Conservation (phyloP, 2,888 invertebrate genomes). For the Stenolophus ochropezus region DNA sequence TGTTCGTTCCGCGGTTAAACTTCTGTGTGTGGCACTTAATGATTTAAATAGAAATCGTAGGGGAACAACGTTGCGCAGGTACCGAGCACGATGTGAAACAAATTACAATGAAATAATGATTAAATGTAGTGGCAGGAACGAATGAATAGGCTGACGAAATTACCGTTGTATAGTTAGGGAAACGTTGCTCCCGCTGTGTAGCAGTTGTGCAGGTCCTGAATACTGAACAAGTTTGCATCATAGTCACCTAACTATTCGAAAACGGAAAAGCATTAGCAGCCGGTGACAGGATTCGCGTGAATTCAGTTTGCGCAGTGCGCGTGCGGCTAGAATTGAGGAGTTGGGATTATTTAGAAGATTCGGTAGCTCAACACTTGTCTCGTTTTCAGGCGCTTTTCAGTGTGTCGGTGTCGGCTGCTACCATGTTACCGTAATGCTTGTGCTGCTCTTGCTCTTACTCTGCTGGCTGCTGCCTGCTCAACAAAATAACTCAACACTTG, state of each 20-base stretch:
- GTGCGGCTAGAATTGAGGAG: slow-evolving; percentile 21
- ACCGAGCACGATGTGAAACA: not conserved
- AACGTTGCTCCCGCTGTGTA: not conserved
- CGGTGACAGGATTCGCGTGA: slow-evolving; percentile 13
- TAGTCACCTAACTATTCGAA: slow-evolving; percentile 15
- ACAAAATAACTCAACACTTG: slow-evolving; percentile 51
- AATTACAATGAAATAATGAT: slow-evolving; percentile 15
- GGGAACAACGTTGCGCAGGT: not conserved
- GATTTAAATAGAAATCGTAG: slow-evolving; percentile 25
- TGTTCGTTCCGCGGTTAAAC: slow-evolving; percentile 10
- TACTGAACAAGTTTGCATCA: slow-evolving; percentile 16
- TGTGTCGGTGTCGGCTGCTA: not conserved
- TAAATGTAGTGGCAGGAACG: not conserved
- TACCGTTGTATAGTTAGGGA: slow-evolving; percentile 10
- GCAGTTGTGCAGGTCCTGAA: slow-evolving; percentile 1
- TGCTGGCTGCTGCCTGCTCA: not conserved
- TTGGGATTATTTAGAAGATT: slow-evolving; percentile 14
- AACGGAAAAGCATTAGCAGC: slow-evolving; percentile 15
- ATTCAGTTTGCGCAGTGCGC: slow-evolving; percentile 34
- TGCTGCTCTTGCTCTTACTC: slow-evolving; percentile 2
- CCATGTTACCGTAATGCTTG: slow-evolving; percentile 20
- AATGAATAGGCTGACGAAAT: slow-evolving; percentile 10
- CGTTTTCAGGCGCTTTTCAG: slow-evolving; percentile 4
- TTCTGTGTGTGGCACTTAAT: slow-evolving; percentile 14
- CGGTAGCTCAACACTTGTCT: slow-evolving; percentile 35